Percentiles rank a stretch among this genome's conserved stretches.
Conservation (phyloP, 2,113 vertebrate species). For the Myodes glareolus region DNA sequence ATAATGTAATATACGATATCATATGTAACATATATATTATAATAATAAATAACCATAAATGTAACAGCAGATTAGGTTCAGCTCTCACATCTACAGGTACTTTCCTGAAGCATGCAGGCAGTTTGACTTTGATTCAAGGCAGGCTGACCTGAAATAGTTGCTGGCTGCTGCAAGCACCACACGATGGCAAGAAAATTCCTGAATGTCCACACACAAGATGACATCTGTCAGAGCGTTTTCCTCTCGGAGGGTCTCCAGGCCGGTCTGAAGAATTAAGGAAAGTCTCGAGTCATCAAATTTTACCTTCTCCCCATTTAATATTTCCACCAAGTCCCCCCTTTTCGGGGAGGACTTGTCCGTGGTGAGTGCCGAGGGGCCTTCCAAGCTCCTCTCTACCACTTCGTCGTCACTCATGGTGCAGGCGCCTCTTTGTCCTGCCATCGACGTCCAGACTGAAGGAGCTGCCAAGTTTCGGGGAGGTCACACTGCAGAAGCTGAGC, state of each 20-base stretch:
- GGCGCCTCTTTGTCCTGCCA: constrained; percentile 79
- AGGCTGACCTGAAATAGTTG: constrained; percentile 96
- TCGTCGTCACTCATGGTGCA: constrained; percentile 90
- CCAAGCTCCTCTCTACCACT: constrained; percentile 90
- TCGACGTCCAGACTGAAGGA: constrained; percentile 80
- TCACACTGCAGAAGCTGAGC: constrained; percentile 86
- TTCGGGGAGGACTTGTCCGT: constrained; percentile 79
- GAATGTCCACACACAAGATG: constrained; percentile 90
- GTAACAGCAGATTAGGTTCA: too few relatives aligned
- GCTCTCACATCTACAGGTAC: neutral
- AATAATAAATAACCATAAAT: neutral
- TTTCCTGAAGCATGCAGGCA: neutral
- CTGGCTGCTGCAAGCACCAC: constrained; percentile 96
- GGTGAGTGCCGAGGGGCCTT: constrained; percentile 80
- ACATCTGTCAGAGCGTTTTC: constrained; percentile 95
- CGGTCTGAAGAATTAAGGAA: constrained; percentile 92
- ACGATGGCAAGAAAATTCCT: constrained; percentile 94
- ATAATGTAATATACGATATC: neutral
- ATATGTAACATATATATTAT: neutral
- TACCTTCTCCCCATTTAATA: constrained; percentile 86
- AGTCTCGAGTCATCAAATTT: constrained; percentile 92
- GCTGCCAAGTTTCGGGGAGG: constrained; percentile 81
- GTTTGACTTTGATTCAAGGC: constrained; percentile 18
- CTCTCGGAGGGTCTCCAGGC: constrained; percentile 92
- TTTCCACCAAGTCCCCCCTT: constrained; percentile 83